Evolutionary conservation across 2,888 invertebrate species (phyloP).

Genomic region (Thera obeliscata): DNA sequence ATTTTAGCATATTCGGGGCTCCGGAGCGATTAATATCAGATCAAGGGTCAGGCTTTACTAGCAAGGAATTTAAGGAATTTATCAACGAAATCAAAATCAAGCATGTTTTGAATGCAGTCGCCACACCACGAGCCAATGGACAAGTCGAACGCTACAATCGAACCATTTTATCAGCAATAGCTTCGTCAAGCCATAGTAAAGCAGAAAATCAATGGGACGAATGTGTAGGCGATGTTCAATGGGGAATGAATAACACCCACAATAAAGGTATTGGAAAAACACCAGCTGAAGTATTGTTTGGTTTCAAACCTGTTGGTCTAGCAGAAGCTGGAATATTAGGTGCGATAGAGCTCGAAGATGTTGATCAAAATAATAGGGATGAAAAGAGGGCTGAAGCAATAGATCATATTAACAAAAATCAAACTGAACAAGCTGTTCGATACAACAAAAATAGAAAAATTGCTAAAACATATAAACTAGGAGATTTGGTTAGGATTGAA

Average conservation of each 20-base stretch:
- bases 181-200: neutral
- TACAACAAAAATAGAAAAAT: no score
- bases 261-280: neutral
- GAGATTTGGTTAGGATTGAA: no score
- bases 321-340: no score
- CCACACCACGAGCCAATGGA: neutral
- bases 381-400: no score
- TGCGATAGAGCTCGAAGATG: no score
- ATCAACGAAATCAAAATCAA: neutral
- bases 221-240: neutral
- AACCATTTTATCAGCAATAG: neutral
- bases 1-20: neutral
- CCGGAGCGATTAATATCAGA: neutral
- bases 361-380: no score
- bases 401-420: no score
- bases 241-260: neutral
- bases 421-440: no score
- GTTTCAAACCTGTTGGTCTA: neutral
- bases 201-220: neutral
- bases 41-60: neutral
- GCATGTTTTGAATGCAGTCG: neutral
- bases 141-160: neutral
- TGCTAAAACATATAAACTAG: no score
- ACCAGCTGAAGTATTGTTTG: neutral
- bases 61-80: neutral